Conservation (phyloP, 1,140 invertebrate genomes). For the Tenebrio molitor region DNA sequence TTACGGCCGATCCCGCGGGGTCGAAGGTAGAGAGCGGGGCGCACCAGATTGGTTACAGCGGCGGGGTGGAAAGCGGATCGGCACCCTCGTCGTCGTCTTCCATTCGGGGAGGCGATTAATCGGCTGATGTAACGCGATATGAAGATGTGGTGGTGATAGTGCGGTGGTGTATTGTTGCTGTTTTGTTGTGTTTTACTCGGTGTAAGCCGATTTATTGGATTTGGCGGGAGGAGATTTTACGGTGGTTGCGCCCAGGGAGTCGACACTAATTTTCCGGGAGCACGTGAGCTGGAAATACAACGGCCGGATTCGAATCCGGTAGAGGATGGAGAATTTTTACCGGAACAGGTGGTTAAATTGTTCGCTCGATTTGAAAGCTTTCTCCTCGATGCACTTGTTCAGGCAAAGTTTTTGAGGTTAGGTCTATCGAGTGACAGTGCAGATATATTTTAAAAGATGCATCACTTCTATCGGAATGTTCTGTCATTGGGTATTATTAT, state of each 20-base stretch:
- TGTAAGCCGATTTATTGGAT: constrained; percentile 36
- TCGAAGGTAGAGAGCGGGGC: constrained; percentile 27
- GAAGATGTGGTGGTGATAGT: constrained; percentile 8
- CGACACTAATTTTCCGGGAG: background rate
- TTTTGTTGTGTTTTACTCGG: constrained; percentile 39
- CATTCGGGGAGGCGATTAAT: too few relatives aligned
- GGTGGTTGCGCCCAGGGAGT: background rate
- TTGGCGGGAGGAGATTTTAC: constrained; percentile 10
- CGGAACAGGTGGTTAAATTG: background rate
- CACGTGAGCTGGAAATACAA: background rate
- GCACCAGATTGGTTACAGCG: too few relatives aligned
- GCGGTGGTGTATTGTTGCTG: background rate
- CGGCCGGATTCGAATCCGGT: background rate
- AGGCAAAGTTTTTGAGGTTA: too few relatives aligned
- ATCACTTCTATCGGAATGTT: too few relatives aligned
- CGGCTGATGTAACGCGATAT: constrained; percentile 51
- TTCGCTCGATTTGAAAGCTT: too few relatives aligned
- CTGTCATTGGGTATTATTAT: too few relatives aligned
- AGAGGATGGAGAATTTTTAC: background rate
- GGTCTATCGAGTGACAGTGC: too few relatives aligned
- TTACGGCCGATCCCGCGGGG: constrained; percentile 19
- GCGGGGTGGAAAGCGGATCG: too few relatives aligned
- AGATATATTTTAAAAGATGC: too few relatives aligned
- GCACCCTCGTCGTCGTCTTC: too few relatives aligned
- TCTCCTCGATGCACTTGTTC: too few relatives aligned